Conservation (phyloP, 1,140 invertebrate species). For the Lordiphosa mommai region DNA sequence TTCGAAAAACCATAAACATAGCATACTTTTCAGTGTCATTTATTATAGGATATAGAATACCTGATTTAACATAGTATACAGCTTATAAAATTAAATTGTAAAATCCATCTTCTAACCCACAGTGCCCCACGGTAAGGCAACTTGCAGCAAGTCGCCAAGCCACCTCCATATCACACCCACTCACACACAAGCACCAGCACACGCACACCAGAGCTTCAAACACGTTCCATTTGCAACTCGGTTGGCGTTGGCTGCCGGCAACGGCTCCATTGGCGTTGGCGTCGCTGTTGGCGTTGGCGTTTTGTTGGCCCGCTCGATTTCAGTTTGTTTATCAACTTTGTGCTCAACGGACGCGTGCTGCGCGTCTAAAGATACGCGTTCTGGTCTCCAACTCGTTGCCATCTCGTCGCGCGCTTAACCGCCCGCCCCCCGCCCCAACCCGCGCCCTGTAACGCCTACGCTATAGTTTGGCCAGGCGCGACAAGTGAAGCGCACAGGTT, state of each 20-base stretch:
- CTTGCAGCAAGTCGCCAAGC: conserved; percentile 10
- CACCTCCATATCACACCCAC: background rate
- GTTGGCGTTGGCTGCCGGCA: conserved; percentile 54
- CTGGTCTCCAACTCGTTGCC: conserved; percentile 4
- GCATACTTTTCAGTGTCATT: too few species aligned
- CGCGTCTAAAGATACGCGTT: conserved; percentile 18
- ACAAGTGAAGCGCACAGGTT: conserved; percentile 51
- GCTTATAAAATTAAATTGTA: too few species aligned
- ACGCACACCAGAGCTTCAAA: conserved; percentile 17
- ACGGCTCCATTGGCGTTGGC: conserved; percentile 3
- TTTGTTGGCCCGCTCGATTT: conserved; percentile 9
- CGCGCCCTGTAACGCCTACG: conserved; percentile 7
- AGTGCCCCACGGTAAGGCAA: conserved; percentile 8
- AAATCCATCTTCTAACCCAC: too few species aligned
- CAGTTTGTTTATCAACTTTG: conserved; percentile 66
- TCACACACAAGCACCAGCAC: background rate
- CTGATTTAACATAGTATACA: too few species aligned
- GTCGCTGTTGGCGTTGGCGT: conserved; percentile 16
- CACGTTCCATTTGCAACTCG: conserved; percentile 49
- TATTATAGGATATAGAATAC: too few species aligned
- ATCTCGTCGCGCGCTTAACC: conserved; percentile 6
- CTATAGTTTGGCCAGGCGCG: conserved; percentile 16
- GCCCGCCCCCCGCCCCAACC: conserved; percentile 5
- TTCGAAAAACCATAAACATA: too few species aligned
- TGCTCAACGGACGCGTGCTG: conserved; percentile 39